A percentile compares a stretch with the other conserved stretches of the same genome.
phyloP scores from a whole-genome alignment of 2,888 invertebrate genomes.

The Zonitis immaculata region DNA sequence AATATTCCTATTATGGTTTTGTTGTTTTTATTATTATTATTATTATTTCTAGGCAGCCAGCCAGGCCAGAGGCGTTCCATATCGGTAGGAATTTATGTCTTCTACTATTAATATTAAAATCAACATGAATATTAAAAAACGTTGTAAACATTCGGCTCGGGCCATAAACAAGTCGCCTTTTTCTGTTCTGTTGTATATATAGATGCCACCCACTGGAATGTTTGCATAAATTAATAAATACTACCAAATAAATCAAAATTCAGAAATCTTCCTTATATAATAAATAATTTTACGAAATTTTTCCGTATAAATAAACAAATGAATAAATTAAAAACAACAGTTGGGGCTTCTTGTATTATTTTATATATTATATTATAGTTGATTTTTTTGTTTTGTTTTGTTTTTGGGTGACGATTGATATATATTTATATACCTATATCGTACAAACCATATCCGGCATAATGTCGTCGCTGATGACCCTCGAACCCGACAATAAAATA shows the following conservation, averaged over 20 bases:
- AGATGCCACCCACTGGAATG: slow-evolving; percentile 14
- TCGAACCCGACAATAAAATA: slow-evolving; percentile 1
- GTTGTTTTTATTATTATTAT: background rate
- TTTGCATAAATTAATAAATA: slow-evolving; percentile 7
- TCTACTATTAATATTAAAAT: slow-evolving; percentile 14
- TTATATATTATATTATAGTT: no score
- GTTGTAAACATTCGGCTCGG: slow-evolving; percentile 15
- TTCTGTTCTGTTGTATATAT: no score
- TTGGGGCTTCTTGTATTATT: background rate
- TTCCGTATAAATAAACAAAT: no score
- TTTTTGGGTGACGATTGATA: background rate
- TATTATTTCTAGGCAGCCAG: background rate
- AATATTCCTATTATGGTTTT: background rate
- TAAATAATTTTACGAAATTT: no score
- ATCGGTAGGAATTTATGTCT: slow-evolving; percentile 4
- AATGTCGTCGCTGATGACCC: background rate
- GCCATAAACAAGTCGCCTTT: slow-evolving; percentile 17
- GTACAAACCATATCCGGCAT: background rate
- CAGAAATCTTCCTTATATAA: background rate
- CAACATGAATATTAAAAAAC: slow-evolving; percentile 16
- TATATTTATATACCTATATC: background rate
- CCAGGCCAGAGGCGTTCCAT: slow-evolving; percentile 1
- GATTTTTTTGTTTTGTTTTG: no score
- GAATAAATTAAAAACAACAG: no score
- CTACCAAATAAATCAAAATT: background rate